These are phyloP conservation scores for Macrotus californicus DNA, from an alignment of 2,113 vertebrate species.

Conservation along the genomic window DNA sequence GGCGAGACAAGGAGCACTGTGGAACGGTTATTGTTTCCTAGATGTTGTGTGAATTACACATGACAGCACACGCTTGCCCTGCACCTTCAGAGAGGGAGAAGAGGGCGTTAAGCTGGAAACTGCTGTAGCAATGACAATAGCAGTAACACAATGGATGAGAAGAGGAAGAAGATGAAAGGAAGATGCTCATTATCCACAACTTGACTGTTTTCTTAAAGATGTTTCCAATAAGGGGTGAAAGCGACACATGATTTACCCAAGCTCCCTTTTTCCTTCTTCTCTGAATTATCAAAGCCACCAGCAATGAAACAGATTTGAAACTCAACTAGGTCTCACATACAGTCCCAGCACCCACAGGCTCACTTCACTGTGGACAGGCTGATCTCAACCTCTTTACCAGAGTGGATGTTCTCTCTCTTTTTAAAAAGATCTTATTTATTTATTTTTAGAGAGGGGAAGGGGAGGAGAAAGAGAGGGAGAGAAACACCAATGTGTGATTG, in stretches of 20 bases:
- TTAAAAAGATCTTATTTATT: no score
- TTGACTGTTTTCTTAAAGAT: background rate
- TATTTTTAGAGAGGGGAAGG: no score
- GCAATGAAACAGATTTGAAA: background rate
- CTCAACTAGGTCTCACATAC: background rate
- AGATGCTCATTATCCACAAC: background rate
- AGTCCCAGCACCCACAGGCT: background rate
- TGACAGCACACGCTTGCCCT: background rate
- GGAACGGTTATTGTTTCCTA: background rate
- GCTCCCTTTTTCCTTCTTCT: background rate
- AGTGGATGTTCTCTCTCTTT: background rate
- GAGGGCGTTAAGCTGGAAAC: background rate
- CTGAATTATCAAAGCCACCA: background rate
- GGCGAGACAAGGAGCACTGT: background rate
- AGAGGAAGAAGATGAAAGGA: background rate
- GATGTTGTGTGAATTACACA: background rate
- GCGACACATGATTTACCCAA: background rate
- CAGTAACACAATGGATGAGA: background rate
- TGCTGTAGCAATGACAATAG: background rate
- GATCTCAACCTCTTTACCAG: background rate
- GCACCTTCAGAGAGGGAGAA: background rate
- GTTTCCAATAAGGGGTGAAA: background rate
- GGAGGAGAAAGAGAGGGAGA: no score
- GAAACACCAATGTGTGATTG: no score
- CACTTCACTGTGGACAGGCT: background rate